These are phyloP conservation scores for Trachelipus rathkii DNA, from an alignment of 1,140 invertebrate genomes.

Conservation along the genomic window DNA sequence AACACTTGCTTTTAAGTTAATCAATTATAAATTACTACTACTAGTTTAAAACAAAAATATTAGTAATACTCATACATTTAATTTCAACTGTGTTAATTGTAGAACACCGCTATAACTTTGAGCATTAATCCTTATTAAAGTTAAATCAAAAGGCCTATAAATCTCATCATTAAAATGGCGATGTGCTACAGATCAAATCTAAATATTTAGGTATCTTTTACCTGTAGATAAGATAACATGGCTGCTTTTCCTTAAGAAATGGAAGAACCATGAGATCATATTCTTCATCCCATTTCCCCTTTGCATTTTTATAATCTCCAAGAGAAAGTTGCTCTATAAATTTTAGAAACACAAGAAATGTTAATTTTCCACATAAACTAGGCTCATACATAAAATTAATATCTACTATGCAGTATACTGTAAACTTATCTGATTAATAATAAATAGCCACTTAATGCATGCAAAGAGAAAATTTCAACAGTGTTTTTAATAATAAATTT, in stretches of 20 bases:
- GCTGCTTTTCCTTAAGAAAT: slow-evolving; percentile 77
- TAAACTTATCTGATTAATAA: neutral
- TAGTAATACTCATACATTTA: too few species aligned
- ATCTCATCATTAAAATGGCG: too few species aligned
- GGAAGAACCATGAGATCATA: slow-evolving; percentile 75
- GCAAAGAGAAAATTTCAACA: too few species aligned
- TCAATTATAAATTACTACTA: too few species aligned
- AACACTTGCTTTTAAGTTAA: too few species aligned
- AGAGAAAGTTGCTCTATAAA: slow-evolving; percentile 70
- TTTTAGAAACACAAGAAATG: slow-evolving; percentile 33
- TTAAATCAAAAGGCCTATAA: too few species aligned
- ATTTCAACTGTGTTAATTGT: too few species aligned
- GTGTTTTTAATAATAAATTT: too few species aligned
- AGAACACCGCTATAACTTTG: too few species aligned
- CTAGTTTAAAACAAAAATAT: too few species aligned
- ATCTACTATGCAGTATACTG: neutral
- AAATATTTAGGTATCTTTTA: slow-evolving; percentile 47
- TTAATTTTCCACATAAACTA: neutral
- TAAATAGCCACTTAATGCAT: slow-evolving; percentile 12
- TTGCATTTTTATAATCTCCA: slow-evolving; percentile 61
- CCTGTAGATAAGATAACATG: slow-evolving; percentile 88
- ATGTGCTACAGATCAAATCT: too few species aligned
- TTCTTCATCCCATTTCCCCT: slow-evolving; percentile 79
- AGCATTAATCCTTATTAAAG: too few species aligned
- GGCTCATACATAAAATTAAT: neutral